Percentiles rank a stretch among this genome's conserved stretches.
Evolutionary conservation across 2,113 vertebrate species (phyloP).

Genomic region (Alexandromys fortis): DNA sequence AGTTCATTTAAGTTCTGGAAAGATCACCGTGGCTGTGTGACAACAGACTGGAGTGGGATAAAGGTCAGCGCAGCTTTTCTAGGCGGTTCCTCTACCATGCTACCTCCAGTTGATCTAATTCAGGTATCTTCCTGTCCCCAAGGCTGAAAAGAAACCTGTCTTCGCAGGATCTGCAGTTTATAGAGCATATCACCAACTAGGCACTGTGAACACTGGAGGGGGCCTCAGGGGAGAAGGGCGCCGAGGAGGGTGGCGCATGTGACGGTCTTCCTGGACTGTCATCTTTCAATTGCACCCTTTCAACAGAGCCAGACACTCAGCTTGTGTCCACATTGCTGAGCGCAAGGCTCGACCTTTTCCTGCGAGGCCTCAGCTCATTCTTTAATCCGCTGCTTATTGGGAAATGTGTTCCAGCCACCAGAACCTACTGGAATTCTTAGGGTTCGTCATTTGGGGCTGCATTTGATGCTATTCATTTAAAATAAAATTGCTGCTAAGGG

Average conservation of each 20-base stretch:
- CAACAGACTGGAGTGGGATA: not conserved
- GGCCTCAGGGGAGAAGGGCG: not conserved
- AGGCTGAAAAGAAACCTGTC: not conserved
- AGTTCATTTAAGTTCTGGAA: not conserved
- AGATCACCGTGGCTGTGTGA: not conserved
- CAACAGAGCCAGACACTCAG: not conserved
- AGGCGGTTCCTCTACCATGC: not conserved
- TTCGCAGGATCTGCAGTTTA: not conserved
- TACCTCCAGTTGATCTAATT: not conserved
- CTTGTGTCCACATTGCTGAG: not conserved
- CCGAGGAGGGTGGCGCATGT: not conserved
- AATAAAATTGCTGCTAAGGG: not conserved
- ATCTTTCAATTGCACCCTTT: not conserved
- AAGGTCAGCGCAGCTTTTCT: not conserved
- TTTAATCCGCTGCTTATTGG: not conserved
- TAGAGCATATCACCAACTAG: rapidly evolving
- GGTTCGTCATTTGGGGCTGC: not conserved
- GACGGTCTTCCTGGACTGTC: not conserved
- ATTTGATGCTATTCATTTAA: not conserved
- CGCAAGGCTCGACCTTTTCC: not conserved
- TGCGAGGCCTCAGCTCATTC: not conserved
- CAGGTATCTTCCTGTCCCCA: not conserved
- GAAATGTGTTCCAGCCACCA: not conserved
- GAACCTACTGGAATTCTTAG: not conserved
- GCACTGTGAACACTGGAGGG: not conserved